Percentiles rank a stretch among this genome's conserved stretches.
Evolutionary conservation across 2,797 vertebrate species (phyloP).

Genomic region (Leptoclinus maculatus): DNA sequence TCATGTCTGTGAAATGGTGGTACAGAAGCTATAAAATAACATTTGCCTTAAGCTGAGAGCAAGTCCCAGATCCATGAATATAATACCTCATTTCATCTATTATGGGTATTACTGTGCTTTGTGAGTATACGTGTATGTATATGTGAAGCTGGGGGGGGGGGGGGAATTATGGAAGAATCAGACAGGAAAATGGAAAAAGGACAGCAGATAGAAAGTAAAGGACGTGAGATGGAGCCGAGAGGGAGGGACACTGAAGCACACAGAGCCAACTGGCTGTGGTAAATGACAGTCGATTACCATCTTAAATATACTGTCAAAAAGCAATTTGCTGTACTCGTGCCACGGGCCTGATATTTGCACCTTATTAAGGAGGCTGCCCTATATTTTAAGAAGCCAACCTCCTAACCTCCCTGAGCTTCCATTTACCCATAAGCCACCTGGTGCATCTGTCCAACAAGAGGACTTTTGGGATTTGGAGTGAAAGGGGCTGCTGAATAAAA

Average conservation of each 20-base stretch:
- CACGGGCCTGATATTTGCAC: slow-evolving; percentile 74
- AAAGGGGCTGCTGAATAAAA: slow-evolving; percentile 3
- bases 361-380: slow-evolving; percentile 70
- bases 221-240: slow-evolving; percentile 20
- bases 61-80: slow-evolving; percentile 30
- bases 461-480: slow-evolving; percentile 10
- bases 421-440: slow-evolving; percentile 48
- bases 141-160: background rate
- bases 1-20: background rate
- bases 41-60: background rate
- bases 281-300: slow-evolving; percentile 84
- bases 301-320: slow-evolving; percentile 84
- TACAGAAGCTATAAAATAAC: slow-evolving; percentile 9
- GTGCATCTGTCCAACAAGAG: slow-evolving; percentile 20
- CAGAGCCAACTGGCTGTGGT: slow-evolving; percentile 71
- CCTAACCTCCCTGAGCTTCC: slow-evolving; percentile 41
- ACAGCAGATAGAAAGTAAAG: slow-evolving; percentile 44
- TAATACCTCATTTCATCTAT: slow-evolving; percentile 22
- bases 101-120: background rate
- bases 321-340: slow-evolving; percentile 76
- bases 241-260: slow-evolving; percentile 45
- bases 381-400: slow-evolving; percentile 67
- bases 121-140: background rate
- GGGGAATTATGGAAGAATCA: slow-evolving; percentile 44
- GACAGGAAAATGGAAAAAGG: slow-evolving; percentile 43